Evolutionary conservation across 2,797 vertebrate species (phyloP).

Genomic region (Octomys mimax): DNA sequence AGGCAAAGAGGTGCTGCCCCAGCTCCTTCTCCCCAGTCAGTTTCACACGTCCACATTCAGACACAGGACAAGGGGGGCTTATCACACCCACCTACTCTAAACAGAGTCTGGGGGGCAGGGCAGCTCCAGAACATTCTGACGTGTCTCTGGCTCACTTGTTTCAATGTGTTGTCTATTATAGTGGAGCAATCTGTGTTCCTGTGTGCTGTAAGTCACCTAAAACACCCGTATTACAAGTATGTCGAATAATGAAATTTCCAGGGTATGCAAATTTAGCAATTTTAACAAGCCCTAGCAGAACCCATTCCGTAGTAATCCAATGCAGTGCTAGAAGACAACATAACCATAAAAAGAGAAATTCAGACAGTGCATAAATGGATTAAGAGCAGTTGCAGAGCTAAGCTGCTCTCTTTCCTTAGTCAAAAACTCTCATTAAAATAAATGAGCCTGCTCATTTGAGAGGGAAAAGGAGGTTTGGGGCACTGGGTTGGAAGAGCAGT

Average conservation of each 20-base stretch:
- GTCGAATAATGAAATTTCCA: conserved; percentile 58
- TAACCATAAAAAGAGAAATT: conserved; percentile 58
- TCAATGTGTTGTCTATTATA: neutral
- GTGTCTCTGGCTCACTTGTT: neutral
- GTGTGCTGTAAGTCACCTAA: conserved; percentile 12
- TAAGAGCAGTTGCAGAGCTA: conserved; percentile 69
- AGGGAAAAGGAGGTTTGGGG: conserved; percentile 21
- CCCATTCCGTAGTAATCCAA: conserved; percentile 55
- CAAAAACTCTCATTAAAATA: conserved; percentile 85
- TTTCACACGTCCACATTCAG: neutral
- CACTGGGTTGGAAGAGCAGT: conserved; percentile 71
- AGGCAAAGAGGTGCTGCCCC: neutral
- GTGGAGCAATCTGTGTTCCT: neutral
- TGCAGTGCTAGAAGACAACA: conserved; percentile 22
- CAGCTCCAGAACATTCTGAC: neutral
- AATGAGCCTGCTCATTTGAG: conserved; percentile 79
- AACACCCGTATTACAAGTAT: neutral
- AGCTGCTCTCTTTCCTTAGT: conserved; percentile 69
- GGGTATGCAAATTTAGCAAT: conserved; percentile 70
- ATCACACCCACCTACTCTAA: neutral
- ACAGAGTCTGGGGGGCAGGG: neutral
- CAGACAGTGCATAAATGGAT: conserved; percentile 71
- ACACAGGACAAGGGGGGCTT: neutral
- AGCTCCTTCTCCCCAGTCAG: neutral
- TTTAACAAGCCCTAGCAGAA: conserved; percentile 66